Conservation (phyloP, 2,888 invertebrate species). For the Clitarchus hookeri region DNA sequence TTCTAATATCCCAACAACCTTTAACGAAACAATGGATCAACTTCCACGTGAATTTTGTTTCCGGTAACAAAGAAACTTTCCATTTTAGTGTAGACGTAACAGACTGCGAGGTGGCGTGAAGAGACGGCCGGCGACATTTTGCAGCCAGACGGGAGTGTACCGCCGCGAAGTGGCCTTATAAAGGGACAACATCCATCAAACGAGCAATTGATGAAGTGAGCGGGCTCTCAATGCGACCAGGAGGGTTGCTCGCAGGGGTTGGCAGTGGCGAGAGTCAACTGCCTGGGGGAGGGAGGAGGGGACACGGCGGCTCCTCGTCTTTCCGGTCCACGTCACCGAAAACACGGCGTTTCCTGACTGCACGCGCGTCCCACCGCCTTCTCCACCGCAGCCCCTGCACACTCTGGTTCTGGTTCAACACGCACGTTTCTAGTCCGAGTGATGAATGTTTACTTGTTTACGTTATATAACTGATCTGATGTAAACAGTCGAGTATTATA, state of each 20-base stretch:
- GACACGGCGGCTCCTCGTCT: background rate
- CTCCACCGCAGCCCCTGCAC: too few relatives aligned
- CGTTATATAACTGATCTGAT: too few relatives aligned
- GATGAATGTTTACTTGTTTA: too few relatives aligned
- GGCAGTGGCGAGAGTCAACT: background rate
- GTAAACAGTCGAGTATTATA: too few relatives aligned
- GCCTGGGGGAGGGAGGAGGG: background rate
- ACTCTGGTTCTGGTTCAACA: too few relatives aligned
- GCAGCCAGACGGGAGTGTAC: background rate
- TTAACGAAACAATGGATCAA: too few relatives aligned
- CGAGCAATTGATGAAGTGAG: constrained; percentile 42
- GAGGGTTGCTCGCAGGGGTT: background rate
- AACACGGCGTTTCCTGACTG: background rate
- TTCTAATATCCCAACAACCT: too few relatives aligned
- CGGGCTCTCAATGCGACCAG: constrained; percentile 3
- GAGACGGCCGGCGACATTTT: background rate
- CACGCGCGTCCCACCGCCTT: background rate
- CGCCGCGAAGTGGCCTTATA: background rate
- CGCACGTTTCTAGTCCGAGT: too few relatives aligned
- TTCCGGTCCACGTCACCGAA: background rate
- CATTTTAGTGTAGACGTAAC: too few relatives aligned
- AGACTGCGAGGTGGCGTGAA: too few relatives aligned
- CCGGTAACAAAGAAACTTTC: too few relatives aligned
- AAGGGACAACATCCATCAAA: constrained; percentile 39
- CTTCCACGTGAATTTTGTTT: too few relatives aligned